phyloP scores from a whole-genome alignment of 2,888 invertebrate species.

The Aleiodes alternator region DNA sequence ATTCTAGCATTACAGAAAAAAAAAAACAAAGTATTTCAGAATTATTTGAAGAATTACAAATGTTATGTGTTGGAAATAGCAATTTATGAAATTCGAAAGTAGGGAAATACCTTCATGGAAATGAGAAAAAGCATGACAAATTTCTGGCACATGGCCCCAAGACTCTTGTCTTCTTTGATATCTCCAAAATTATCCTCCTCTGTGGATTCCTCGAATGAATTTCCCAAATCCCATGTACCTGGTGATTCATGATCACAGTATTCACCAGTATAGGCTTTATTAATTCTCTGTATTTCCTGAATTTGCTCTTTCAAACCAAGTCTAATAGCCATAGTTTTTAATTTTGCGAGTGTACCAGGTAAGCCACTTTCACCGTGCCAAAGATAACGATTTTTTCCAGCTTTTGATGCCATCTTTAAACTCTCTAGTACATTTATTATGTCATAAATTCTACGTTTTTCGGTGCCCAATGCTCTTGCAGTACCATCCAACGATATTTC shows the following conservation, averaged over 20 bases:
- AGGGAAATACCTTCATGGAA: slow-evolving; percentile 78
- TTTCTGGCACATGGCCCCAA: slow-evolving; percentile 83
- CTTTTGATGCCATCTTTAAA: slow-evolving; percentile 82
- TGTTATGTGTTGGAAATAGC: not conserved
- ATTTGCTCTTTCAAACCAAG: slow-evolving; percentile 78
- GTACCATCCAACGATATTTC: slow-evolving; percentile 82
- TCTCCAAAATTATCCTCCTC: slow-evolving; percentile 67
- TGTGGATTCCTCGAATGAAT: slow-evolving; percentile 56
- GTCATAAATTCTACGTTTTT: slow-evolving; percentile 84
- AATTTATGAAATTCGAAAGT: not conserved
- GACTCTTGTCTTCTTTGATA: slow-evolving; percentile 80
- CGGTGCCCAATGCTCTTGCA: slow-evolving; percentile 80
- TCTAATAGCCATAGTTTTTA: slow-evolving; percentile 79
- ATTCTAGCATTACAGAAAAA: slow-evolving; percentile 74
- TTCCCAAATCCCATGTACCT: slow-evolving; percentile 45
- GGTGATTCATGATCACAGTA: slow-evolving; percentile 51
- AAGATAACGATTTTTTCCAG: slow-evolving; percentile 82
- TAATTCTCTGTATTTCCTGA: slow-evolving; percentile 66
- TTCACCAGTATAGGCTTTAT: slow-evolving; percentile 60
- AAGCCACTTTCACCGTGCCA: slow-evolving; percentile 83
- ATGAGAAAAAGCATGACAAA: slow-evolving; percentile 84
- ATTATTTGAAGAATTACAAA: not conserved
- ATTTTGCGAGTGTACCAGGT: slow-evolving; percentile 78
- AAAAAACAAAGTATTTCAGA: slow-evolving; percentile 47
- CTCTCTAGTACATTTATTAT: slow-evolving; percentile 85